These are phyloP conservation scores for Brienomyrus longianalis DNA, from an alignment of 2,113 vertebrate genomes.

Conservation along the genomic window DNA sequence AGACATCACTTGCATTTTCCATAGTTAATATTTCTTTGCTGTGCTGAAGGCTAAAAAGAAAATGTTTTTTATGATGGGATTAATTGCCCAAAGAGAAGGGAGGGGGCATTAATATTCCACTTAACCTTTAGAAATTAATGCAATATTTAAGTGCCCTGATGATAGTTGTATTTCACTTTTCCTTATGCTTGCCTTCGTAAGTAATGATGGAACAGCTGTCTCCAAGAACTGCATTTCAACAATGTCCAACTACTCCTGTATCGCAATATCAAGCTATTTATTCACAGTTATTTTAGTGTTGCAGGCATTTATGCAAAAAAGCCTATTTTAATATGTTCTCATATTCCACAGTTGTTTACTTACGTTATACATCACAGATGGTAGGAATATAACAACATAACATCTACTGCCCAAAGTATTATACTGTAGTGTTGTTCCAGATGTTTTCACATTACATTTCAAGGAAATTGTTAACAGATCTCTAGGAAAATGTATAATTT, in stretches of 20 bases:
- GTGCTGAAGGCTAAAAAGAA: conserved; percentile 33
- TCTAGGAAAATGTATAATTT: not conserved
- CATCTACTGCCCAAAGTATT: not conserved
- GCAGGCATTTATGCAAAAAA: not conserved
- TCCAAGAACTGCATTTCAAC: not conserved
- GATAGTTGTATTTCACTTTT: not conserved
- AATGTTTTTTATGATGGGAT: not conserved
- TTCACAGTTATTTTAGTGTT: not conserved
- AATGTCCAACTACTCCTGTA: not conserved
- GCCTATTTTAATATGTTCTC: not conserved
- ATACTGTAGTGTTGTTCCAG: not conserved
- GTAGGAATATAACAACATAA: not conserved
- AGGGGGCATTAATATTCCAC: conserved; percentile 3
- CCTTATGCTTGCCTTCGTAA: not conserved
- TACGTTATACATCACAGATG: not conserved
- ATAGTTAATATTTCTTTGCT: conserved; percentile 53
- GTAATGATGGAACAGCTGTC: not conserved
- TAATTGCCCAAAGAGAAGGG: not conserved
- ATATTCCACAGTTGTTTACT: not conserved
- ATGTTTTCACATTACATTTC: not conserved
- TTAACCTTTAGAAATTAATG: conserved; percentile 24
- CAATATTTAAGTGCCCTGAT: conserved; percentile 8
- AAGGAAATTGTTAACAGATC: not conserved
- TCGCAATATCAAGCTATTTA: not conserved
- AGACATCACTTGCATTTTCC: conserved; percentile 58